A percentile compares a stretch with the other conserved stretches of the same genome.
Conservation (phyloP, 2,797 vertebrate species). For the Cirrhinus molitorella region DNA sequence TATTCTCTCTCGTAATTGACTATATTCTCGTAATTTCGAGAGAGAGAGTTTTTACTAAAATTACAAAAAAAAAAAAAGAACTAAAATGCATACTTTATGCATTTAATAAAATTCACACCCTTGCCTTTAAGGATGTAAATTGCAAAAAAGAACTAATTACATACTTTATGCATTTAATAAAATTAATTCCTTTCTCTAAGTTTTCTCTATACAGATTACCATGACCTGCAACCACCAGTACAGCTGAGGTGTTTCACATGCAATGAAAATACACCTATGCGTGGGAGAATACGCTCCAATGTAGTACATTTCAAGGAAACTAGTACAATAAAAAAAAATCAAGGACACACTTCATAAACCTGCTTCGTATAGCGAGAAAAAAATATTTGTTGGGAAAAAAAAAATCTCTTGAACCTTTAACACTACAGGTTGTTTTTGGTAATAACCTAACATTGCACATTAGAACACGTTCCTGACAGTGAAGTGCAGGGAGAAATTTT, state of each 20-base stretch:
- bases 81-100: not conserved
- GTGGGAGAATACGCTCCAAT: not conserved
- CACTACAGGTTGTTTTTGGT: not conserved
- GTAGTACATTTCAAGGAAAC: conserved; percentile 1
- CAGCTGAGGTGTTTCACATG: not conserved
- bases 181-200: no score
- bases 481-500: not conserved
- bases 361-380: not conserved
- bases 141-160: not conserved
- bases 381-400: conserved; percentile 15
- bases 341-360: conserved; percentile 20
- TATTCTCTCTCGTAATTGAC: no score
- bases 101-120: not conserved
- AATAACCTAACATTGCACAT: not conserved
- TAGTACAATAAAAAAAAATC: conserved; percentile 20
- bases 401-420: not conserved
- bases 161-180: not conserved
- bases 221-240: not conserved
- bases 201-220: not conserved
- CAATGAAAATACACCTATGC: not conserved
- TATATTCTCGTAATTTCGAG: no score
- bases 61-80: no score
- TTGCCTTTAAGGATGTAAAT: not conserved
- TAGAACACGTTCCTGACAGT: not conserved
- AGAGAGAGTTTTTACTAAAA: no score